Percentiles rank a stretch among this genome's conserved stretches.
Conservation (phyloP, 2,113 vertebrate species). For the Petaurus breviceps region DNA sequence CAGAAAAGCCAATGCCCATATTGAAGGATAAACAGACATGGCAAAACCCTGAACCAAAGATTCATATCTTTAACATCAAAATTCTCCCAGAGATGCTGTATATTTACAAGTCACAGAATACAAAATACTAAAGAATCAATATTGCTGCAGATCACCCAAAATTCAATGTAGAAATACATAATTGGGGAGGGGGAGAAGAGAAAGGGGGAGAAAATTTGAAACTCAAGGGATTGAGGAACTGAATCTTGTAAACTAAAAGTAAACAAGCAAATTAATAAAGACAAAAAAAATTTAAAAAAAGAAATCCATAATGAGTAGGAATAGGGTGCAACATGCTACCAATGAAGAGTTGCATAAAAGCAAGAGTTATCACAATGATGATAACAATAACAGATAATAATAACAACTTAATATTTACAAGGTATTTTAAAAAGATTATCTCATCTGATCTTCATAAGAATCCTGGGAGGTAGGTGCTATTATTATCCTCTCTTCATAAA, state of each 20-base stretch:
- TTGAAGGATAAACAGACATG: slow-evolving; percentile 68
- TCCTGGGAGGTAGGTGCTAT: neutral
- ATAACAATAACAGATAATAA: neutral
- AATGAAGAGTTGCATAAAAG: neutral
- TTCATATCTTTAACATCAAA: neutral
- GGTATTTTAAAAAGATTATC: neutral
- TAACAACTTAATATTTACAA: neutral
- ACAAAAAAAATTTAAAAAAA: too few relatives aligned
- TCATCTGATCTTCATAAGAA: neutral
- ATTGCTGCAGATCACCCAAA: neutral
- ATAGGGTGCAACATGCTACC: neutral
- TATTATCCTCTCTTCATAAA: neutral
- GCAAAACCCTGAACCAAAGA: slow-evolving; percentile 25
- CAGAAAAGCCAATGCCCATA: slow-evolving; percentile 59
- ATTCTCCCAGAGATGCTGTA: neutral
- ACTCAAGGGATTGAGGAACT: too few relatives aligned
- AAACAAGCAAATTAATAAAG: too few relatives aligned
- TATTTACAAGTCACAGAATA: neutral
- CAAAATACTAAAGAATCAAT: neutral
- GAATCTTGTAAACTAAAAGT: too few relatives aligned
- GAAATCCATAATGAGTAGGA: too few relatives aligned
- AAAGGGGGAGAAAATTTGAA: too few relatives aligned
- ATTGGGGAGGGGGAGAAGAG: too few relatives aligned
- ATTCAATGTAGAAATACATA: neutral
- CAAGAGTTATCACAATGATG: neutral